phyloP scores from a whole-genome alignment of 2,797 vertebrate genomes.

The Dicrostonyx torquatus region DNA sequence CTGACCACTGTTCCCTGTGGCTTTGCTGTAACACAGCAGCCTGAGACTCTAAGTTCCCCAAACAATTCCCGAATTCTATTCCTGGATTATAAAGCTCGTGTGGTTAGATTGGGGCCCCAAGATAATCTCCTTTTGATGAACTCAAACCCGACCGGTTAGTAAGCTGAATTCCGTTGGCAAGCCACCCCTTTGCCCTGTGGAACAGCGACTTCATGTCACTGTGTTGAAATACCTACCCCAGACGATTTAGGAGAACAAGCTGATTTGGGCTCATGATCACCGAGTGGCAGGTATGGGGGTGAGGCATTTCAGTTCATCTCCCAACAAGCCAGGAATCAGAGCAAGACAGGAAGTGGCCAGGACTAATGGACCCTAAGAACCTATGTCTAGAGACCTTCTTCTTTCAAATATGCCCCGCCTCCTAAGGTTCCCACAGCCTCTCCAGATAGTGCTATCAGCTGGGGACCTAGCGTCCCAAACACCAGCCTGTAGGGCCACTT shows the following conservation, averaged over 20 bases:
- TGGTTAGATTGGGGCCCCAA: not conserved
- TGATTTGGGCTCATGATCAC: not conserved
- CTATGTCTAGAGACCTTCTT: not conserved
- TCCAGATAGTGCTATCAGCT: not conserved
- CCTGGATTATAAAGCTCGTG: not conserved
- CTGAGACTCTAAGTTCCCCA: not conserved
- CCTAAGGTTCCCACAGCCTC: not conserved
- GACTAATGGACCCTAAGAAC: not conserved
- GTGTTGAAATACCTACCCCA: not conserved
- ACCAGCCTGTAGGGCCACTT: not conserved
- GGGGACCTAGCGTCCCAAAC: not conserved
- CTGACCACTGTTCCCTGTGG: not conserved
- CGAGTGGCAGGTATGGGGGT: not conserved
- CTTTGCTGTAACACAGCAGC: not conserved
- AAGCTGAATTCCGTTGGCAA: slow-evolving; percentile 34
- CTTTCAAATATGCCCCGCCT: not conserved
- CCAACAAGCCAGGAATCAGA: not conserved
- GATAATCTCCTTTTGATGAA: not conserved
- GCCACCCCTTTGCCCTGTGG: not conserved
- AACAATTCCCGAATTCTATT: not conserved
- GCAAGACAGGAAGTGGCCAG: not conserved
- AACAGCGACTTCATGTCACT: not conserved
- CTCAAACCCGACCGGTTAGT: not conserved
- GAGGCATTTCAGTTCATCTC: not conserved
- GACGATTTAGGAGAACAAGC: not conserved